Evolutionary conservation across 2,888 invertebrate genomes (phyloP).

Genomic region (Rhorus exstirpatorius): DNA sequence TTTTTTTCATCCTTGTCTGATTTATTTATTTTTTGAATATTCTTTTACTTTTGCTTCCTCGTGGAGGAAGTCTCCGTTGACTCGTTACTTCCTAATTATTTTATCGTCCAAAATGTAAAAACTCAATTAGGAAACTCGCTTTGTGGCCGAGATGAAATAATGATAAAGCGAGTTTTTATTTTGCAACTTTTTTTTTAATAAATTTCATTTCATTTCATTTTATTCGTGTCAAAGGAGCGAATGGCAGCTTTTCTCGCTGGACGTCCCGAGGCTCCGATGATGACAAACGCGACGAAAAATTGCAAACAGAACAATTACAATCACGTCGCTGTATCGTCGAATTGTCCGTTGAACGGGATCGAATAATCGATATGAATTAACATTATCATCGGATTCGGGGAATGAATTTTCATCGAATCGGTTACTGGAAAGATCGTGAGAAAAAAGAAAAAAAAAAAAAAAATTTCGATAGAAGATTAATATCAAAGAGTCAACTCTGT

Average conservation of each 20-base stretch:
- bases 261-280: constrained; percentile 89
- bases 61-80: too few species aligned
- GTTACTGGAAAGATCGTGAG: background rate
- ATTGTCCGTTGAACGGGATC: constrained; percentile 80
- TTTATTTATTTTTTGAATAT: background rate
- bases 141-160: too few species aligned
- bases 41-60: too few species aligned
- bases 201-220: constrained; percentile 45
- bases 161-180: too few species aligned
- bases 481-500: background rate
- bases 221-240: constrained; percentile 87
- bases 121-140: too few species aligned
- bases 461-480: too few species aligned
- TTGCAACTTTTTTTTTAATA: too few species aligned
- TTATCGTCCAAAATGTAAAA: too few species aligned
- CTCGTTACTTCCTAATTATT: too few species aligned
- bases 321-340: constrained; percentile 75
- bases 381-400: background rate
- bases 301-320: constrained; percentile 86
- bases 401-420: background rate
- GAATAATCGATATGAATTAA: constrained; percentile 75
- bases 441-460: background rate
- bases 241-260: constrained; percentile 90
- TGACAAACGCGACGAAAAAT: constrained; percentile 85
- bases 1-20: background rate